Conservation (phyloP, 2,113 vertebrate species). For the Atlantisia rogersi region DNA sequence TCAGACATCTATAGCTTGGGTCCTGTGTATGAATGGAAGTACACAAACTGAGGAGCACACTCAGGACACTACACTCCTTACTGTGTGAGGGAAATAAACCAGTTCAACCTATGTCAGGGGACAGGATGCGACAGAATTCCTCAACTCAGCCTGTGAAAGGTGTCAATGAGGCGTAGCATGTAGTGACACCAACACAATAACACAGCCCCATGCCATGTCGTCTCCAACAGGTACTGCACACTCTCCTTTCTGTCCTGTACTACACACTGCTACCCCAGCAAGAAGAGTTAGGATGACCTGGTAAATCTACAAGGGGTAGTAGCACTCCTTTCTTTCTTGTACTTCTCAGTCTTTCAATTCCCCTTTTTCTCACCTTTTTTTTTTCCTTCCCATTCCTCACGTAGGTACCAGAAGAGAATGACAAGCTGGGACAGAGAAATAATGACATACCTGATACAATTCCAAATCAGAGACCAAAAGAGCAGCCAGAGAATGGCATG, state of each 20-base stretch:
- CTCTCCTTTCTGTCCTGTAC: not conserved
- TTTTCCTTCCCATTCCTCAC: not conserved
- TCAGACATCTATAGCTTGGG: not conserved
- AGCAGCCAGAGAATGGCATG: not conserved
- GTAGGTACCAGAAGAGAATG: not conserved
- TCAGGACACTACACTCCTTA: not conserved
- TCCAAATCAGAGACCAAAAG: not conserved
- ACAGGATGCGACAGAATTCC: not conserved
- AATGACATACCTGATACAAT: not conserved
- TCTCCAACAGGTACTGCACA: not conserved
- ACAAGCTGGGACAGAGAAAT: not conserved
- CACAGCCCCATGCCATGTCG: not conserved
- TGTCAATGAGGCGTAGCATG: not conserved
- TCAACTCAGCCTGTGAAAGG: not conserved
- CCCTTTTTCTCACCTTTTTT: not conserved
- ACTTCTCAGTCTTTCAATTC: not conserved
- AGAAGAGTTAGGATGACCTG: not conserved
- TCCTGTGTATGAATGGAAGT: not conserved
- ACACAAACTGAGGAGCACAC: no score
- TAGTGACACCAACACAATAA: not conserved
- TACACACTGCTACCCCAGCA: not conserved
- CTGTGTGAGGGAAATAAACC: not conserved
- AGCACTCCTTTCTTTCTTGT: not conserved
- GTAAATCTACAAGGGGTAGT: not conserved
- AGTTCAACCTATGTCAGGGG: not conserved